Evolutionary conservation across 2,797 vertebrate species (phyloP), one percentile per base, ranked within the genome.

Genomic region (Cynopterus sphinx): DNA sequence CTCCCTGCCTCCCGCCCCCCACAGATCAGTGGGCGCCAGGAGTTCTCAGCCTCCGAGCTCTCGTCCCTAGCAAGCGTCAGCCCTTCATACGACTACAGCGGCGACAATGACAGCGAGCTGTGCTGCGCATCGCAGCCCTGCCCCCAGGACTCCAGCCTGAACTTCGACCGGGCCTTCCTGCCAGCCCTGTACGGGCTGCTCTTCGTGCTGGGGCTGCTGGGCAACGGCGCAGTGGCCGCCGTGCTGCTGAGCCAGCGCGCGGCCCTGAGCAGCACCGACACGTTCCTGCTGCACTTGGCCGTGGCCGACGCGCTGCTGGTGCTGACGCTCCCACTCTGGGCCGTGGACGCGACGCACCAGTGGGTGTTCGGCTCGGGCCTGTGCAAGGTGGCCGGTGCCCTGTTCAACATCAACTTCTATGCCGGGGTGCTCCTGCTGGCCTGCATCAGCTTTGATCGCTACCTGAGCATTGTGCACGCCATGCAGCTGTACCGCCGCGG

Each of bases 271-370:
- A 98, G 99, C 53, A 99, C 99, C 0, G 99, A 99, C 94, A 98
- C 96, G 36, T 99, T 99, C 89, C 98, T 99, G 95, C 97, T 99
- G 6, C 98, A 99, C 96, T 97, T 99, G 97, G 98, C 98, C 0
- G 10, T 99, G 12, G 98, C 99, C 0, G 99, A 99, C 1, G 16
- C 98, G 0, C 97, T 99, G 73, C 98, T 99, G 91, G 98, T 99
- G 78, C 1, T 99, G 33, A 99, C 99, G 0, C 97, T 99, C 65
- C 99, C 99, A 0, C 87, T 99, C 28, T 99, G 98, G 99, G 98
- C 99, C 0, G 98, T 55, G 9, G 98, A 99, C 22, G 97, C 98
- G 0, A 96, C 96, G 1, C 51, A 90, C 1, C 98, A 99, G 46
- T 99, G 99, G 99, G 95, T 96, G 49, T 99, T 99, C 11, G 98